Evolutionary conservation across 2,797 vertebrate species (phyloP).

Genomic region (Aselliscus stoliczkanus): DNA sequence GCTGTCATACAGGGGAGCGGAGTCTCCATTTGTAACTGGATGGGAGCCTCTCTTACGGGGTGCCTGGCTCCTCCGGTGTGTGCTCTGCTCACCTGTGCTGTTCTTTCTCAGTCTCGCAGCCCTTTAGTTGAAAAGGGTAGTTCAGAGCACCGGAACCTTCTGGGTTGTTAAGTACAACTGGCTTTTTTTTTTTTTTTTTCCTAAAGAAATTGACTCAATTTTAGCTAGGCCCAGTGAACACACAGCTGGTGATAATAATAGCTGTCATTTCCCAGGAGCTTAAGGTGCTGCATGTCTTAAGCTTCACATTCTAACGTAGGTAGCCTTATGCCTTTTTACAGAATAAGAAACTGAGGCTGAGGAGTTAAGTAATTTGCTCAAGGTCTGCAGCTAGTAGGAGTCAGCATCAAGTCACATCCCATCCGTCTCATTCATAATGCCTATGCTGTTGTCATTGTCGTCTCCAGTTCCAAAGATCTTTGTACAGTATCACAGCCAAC

Average conservation of each 20-base stretch:
- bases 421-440: background rate
- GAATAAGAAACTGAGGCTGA: constrained; percentile 60
- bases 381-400: constrained; percentile 45
- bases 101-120: background rate
- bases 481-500: background rate
- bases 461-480: background rate
- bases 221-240: background rate
- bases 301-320: background rate
- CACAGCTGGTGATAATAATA: no score
- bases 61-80: background rate
- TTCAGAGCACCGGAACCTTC: background rate
- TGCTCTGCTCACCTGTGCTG: background rate
- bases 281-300: background rate
- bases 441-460: background rate
- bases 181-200: background rate
- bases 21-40: background rate
- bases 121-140: background rate
- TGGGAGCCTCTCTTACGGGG: background rate
- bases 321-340: constrained; percentile 3
- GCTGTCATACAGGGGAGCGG: fast-evolving
- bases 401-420: background rate
- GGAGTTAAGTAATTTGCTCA: constrained; percentile 56
- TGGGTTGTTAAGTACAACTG: background rate
- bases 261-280: background rate
- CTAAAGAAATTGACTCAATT: background rate